These are phyloP conservation scores for Micromesistius poutassou DNA, from an alignment of 2,797 vertebrate genomes.

Conservation along the genomic window DNA sequence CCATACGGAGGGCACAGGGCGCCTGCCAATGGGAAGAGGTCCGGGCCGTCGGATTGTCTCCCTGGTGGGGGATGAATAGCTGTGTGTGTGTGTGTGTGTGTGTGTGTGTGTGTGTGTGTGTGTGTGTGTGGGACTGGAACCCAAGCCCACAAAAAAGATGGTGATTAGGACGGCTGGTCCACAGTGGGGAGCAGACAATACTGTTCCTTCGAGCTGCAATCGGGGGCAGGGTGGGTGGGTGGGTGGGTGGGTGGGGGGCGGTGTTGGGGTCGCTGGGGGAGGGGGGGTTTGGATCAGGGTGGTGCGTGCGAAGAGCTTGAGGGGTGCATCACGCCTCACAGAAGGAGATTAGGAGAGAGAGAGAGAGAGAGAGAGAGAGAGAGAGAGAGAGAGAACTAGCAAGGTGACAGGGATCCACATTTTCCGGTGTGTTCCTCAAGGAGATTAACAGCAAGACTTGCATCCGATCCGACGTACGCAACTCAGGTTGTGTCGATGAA, in stretches of 20 bases:
- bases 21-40: not conserved
- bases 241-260: not conserved
- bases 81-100: not conserved
- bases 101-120: no score
- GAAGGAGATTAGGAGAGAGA: slow-evolving; percentile 62
- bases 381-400: not conserved
- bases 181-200: slow-evolving; percentile 39
- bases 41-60: not conserved
- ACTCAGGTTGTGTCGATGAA: not conserved
- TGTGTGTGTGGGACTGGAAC: not conserved
- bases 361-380: not conserved
- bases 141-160: slow-evolving; percentile 35
- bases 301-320: slow-evolving; percentile 60
- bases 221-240: not conserved
- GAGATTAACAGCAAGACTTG: not conserved
- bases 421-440: not conserved
- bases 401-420: not conserved
- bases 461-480: not conserved
- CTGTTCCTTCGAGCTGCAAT: slow-evolving; percentile 43
- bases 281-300: slow-evolving; percentile 26
- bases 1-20: not conserved
- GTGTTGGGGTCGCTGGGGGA: not conserved
- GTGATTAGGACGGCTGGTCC: slow-evolving; percentile 57
- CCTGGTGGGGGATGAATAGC: not conserved
- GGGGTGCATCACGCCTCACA: slow-evolving; percentile 55